Evolutionary conservation across 2,797 vertebrate species (phyloP), one percentile per base, ranked within the genome.

Genomic region (Coccyzus lansbergi): DNA sequence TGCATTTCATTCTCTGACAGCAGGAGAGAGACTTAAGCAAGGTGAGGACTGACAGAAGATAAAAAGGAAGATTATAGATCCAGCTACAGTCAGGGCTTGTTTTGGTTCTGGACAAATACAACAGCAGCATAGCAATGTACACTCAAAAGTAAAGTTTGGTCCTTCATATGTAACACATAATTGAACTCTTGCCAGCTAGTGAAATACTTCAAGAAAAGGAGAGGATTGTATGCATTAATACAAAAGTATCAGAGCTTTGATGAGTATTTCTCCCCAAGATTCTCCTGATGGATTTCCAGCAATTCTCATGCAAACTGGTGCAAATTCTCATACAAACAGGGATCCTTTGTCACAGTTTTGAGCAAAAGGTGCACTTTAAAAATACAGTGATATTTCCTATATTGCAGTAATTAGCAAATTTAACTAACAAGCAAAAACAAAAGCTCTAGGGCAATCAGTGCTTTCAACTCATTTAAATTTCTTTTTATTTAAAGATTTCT

Each of bases 381-480:
- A 53, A 31, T 69, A 56, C 3, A 49, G 12, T 13, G 6, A 40
- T 28, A 68, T 70, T 77, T 13, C 1, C 40, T 92, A 31, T 70
- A 72, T 93, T 93, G 46, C 67, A 46, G 14, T 64, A 91, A 84
- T 83, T 92, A 87, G 55, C 72, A 74, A 96, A 86, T 92, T 55
- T 18, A 78, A 44, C 11, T 18, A 64, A 65, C 52, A 85, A 92
- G 3, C 34, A 26, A 88, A 71, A 94, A 90, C 80, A 25, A 52
- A 64, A 51, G 92, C 42, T 76, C 67, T 67, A 65, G 91, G 90
- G 21, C 9, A 75, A 49, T 80, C 29, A 33, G 19, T 91, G 62
- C 7, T 86, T 90, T 94, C 75, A 92, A 91, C 62, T 88, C 42
- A 49, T 60, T 85, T 77, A 19, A 86, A 91, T 81, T n/a, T 48